These are phyloP conservation scores for Scophthalmus maximus DNA, from an alignment of 2,113 vertebrate species.

Conservation along the genomic window DNA sequence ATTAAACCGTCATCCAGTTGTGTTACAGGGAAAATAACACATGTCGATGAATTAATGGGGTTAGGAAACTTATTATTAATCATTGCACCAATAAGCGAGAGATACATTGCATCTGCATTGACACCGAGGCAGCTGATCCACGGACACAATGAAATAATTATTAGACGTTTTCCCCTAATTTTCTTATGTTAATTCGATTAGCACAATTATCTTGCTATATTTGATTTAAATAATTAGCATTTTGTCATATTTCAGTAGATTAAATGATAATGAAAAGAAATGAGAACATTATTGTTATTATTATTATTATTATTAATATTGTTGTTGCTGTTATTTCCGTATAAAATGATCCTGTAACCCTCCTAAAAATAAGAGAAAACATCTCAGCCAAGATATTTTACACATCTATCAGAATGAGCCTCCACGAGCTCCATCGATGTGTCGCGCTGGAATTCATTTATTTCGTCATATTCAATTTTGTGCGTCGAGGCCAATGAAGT, in stretches of 20 bases:
- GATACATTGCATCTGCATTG: constrained; percentile 42
- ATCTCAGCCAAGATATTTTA: background rate
- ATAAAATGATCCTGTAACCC: background rate
- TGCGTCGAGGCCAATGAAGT: constrained; percentile 55
- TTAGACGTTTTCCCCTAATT: too few relatives aligned
- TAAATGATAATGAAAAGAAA: too few relatives aligned
- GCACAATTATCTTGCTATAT: too few relatives aligned
- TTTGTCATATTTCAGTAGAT: too few relatives aligned
- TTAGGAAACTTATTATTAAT: constrained; percentile 68
- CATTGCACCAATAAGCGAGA: constrained; percentile 36
- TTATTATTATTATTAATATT: too few relatives aligned
- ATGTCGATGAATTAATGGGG: constrained; percentile 64
- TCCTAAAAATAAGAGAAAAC: too few relatives aligned
- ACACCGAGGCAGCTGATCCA: constrained; percentile 56
- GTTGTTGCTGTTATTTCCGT: too few relatives aligned
- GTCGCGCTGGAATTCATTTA: constrained; percentile 70
- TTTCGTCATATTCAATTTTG: constrained; percentile 79
- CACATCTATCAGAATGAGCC: constrained; percentile 9
- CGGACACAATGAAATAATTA: background rate
- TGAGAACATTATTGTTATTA: too few relatives aligned
- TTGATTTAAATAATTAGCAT: too few relatives aligned
- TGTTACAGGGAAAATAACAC: constrained; percentile 42
- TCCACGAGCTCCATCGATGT: constrained; percentile 15
- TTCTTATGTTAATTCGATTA: too few relatives aligned
- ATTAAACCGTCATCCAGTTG: constrained; percentile 47